Evolutionary conservation across 2,113 vertebrate genomes (phyloP), one percentile per base, ranked within the genome.

Genomic region (Brienomyrus brachyistius): DNA sequence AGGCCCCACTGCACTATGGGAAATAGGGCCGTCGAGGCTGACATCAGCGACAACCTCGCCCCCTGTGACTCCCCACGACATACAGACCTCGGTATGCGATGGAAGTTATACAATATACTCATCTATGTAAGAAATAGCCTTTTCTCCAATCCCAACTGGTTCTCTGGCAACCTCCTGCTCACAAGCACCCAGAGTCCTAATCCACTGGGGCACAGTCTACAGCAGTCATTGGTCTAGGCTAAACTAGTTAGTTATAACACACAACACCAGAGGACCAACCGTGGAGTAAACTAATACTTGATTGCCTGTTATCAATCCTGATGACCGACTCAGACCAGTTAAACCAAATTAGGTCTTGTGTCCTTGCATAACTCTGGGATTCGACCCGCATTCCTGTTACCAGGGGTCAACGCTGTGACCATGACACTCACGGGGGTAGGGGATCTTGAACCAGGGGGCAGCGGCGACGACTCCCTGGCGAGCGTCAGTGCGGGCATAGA

Each of bases 371-470:
- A 48, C 17, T 47, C 3, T 45, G 40, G 82, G 43, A 84, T 84
- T 21, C 47, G 82, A 48, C 21, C 82, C 82, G 10, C 82, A 47
- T 9, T 84, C 82, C 45, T 48, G 82, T 3, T n/a, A 48, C 82
- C 23, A n/a, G 6, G 2, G 31, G 7, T 62, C 35, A 19, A 13
- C 54, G 59, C 15, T 17, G 13, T 15, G 51, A 35, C 50, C 21
- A 2, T 54, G 50, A 82, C 43, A 97, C 98, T 98, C 94, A 99
- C 98, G 98, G 9, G 98, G 98, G 88, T 99, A 99, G 0, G 98
- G 98, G 59, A 99, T 95, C 92, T 98, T 99, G 94, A 99, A 99
- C 98, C 98, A 99, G 0, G 98, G 98, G 0, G 98, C 98, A 0
- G 95, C 98, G 19, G 95, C 87, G 0, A 99, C 94, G 90, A 99